Conservation (phyloP, 2,888 invertebrate genomes). For the Synanthedon tipuliformis region DNA sequence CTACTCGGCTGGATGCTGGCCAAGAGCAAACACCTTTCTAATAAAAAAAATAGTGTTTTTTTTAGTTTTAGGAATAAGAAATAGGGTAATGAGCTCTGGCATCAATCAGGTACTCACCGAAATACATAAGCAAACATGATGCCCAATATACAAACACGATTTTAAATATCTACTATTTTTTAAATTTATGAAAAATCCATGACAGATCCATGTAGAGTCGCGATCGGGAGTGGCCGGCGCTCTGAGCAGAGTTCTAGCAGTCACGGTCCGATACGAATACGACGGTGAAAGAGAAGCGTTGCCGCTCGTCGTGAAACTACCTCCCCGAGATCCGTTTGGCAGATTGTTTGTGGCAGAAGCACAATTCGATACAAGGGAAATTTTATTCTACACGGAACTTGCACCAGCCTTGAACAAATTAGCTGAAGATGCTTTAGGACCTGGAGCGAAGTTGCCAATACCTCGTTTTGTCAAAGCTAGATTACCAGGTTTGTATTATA, state of each 20-base stretch:
- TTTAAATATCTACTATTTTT: too few species aligned
- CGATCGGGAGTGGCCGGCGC: slow-evolving; percentile 77
- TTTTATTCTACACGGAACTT: slow-evolving; percentile 84
- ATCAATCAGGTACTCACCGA: too few species aligned
- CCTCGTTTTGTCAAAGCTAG: slow-evolving; percentile 77
- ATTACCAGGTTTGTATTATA: slow-evolving; percentile 66
- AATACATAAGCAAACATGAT: too few species aligned
- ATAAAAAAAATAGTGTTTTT: too few species aligned
- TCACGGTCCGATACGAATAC: slow-evolving; percentile 74
- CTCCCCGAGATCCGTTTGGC: slow-evolving; percentile 83
- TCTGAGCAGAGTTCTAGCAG: slow-evolving; percentile 82
- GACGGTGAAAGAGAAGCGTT: slow-evolving; percentile 39
- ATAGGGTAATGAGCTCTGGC: too few species aligned
- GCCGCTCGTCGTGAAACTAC: slow-evolving; percentile 78
- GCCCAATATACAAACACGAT: too few species aligned
- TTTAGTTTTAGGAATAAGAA: too few species aligned
- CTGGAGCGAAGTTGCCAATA: slow-evolving; percentile 53
- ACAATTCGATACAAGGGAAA: slow-evolving; percentile 84
- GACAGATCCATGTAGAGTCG: slow-evolving; percentile 50
- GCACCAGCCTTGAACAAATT: slow-evolving; percentile 78
- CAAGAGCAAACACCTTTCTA: too few species aligned
- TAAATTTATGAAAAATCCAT: neutral
- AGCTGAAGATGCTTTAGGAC: slow-evolving; percentile 68
- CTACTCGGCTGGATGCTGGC: too few species aligned
- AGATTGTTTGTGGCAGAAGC: slow-evolving; percentile 84